Conservation (phyloP, 2,888 invertebrate species). For the Plebejus argus region DNA sequence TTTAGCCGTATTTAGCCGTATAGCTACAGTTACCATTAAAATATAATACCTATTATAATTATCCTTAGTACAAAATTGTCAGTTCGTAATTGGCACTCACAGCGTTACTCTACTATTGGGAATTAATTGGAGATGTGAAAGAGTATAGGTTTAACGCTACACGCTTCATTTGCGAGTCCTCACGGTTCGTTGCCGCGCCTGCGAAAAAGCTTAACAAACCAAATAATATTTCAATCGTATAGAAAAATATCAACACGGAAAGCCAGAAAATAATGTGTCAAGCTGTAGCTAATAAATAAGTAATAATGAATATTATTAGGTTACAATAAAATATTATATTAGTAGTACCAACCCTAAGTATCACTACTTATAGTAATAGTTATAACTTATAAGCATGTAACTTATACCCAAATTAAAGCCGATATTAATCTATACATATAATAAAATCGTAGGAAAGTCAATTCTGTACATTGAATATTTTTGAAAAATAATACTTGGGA, state of each 20-base stretch:
- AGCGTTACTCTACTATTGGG: background rate
- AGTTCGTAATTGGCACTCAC: background rate
- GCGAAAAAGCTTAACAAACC: slow-evolving; percentile 31
- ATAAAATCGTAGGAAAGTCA: too few species aligned
- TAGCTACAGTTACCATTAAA: background rate
- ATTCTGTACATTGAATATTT: too few species aligned
- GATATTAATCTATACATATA: too few species aligned
- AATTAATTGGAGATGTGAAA: slow-evolving; percentile 27
- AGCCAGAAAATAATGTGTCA: background rate
- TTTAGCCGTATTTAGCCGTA: background rate
- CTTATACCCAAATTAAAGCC: too few species aligned
- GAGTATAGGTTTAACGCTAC: slow-evolving; percentile 28
- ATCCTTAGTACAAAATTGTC: background rate
- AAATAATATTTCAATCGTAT: slow-evolving; percentile 24
- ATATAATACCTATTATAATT: too few species aligned
- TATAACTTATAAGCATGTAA: too few species aligned
- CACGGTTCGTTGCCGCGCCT: slow-evolving; percentile 26
- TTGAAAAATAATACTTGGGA: too few species aligned
- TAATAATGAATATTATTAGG: background rate
- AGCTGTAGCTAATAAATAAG: background rate
- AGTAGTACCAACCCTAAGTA: too few species aligned
- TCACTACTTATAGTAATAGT: too few species aligned
- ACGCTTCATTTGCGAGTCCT: slow-evolving; percentile 26
- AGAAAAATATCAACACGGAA: slow-evolving; percentile 18
- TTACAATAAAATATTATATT: too few species aligned